phyloP scores from a whole-genome alignment of 1,140 invertebrate genomes.

The Hyposmocoma kahamanoa region DNA sequence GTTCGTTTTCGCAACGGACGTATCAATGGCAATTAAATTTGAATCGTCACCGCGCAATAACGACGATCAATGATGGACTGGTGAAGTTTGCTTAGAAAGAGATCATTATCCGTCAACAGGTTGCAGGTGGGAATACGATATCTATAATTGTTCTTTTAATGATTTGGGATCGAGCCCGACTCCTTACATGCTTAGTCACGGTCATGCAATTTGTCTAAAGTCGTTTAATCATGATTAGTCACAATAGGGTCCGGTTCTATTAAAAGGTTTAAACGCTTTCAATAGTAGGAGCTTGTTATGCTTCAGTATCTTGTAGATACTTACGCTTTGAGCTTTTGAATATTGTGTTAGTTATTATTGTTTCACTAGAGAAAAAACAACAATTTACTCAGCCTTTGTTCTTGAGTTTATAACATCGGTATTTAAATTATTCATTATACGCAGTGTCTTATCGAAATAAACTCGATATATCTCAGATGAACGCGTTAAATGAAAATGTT shows the following conservation, averaged over 20 bases:
- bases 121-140: constrained; percentile 69
- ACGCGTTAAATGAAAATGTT: too few species aligned
- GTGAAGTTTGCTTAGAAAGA: constrained; percentile 57
- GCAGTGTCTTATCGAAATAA: too few species aligned
- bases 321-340: not conserved
- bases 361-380: too few species aligned
- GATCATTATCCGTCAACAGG: constrained; percentile 67
- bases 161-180: constrained; percentile 59
- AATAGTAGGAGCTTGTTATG: constrained; percentile 46
- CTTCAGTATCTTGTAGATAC: not conserved
- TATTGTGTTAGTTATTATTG: not conserved
- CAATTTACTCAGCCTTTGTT: too few species aligned
- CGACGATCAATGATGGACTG: constrained; percentile 18
- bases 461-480: too few species aligned
- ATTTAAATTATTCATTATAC: too few species aligned
- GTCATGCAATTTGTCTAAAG: constrained; percentile 70
- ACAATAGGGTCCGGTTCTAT: constrained; percentile 65
- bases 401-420: too few species aligned
- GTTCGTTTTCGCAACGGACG: constrained; percentile 1
- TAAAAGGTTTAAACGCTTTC: constrained; percentile 54
- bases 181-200: constrained; percentile 67
- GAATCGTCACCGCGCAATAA: constrained; percentile 20
- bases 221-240: constrained; percentile 72
- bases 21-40: constrained; percentile 23
- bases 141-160: constrained; percentile 73